Conservation (phyloP, 2,113 vertebrate species). For the Osmerus eperlanus region DNA sequence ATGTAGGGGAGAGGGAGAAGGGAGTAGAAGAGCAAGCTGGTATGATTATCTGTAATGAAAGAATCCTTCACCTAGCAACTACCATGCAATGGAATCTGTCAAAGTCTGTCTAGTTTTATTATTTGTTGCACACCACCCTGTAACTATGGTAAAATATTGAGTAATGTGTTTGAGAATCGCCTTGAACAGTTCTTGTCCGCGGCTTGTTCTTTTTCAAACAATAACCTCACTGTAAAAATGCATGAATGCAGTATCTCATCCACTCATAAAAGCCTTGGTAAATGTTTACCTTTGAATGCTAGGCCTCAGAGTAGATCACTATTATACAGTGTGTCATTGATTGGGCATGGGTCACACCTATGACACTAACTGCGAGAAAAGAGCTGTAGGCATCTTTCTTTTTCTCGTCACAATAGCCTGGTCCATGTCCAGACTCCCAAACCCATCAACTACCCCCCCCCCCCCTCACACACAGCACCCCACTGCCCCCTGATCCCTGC, state of each 20-base stretch:
- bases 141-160: constrained; percentile 44
- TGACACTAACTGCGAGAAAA: constrained; percentile 53
- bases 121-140: constrained; percentile 33
- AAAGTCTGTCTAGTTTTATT: constrained; percentile 48
- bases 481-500: background rate
- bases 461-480: constrained; percentile 3
- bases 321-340: constrained; percentile 65
- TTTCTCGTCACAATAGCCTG: constrained; percentile 8
- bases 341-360: constrained; percentile 61
- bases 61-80: constrained; percentile 69
- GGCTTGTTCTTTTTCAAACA: constrained; percentile 18
- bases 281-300: constrained; percentile 51
- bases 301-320: constrained; percentile 47
- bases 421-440: constrained; percentile 31
- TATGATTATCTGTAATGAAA: constrained; percentile 49
- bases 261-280: constrained; percentile 16
- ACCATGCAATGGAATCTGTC: constrained; percentile 57
- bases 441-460: background rate
- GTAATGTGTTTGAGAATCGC: constrained; percentile 21
- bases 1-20: constrained; percentile 41
- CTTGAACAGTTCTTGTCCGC: constrained; percentile 24
- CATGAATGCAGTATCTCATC: constrained; percentile 2
- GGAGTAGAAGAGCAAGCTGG: constrained; percentile 30
- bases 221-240: background rate
- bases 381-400: constrained; percentile 37